Evolutionary conservation across 2,888 invertebrate genomes (phyloP), one percentile per base, ranked within the genome.

Genomic region (Rhagium mordax): DNA sequence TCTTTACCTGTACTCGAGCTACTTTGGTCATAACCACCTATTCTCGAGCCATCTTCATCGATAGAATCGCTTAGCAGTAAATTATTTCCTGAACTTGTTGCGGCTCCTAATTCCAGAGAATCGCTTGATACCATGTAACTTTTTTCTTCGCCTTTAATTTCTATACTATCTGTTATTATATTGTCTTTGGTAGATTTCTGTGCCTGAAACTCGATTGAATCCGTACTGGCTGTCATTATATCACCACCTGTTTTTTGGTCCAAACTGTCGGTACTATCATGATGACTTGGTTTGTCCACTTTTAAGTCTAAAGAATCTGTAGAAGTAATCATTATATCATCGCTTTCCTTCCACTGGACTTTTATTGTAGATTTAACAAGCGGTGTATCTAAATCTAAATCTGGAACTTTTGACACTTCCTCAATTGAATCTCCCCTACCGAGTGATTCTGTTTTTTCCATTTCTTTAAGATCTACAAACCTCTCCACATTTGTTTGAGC

Each of bases 241-340:
- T 90, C 88, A 78, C 81, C 88, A 61, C 87, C 87, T 70, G 89
- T 89, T 57, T 90, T 89, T 75, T 91, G 89, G 78, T 94, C 94
- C 70, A 94, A 86, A 67, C 94, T 94, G 82, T 94, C 94, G 0
- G 91, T 90, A 81, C 93, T 94, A 53, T 91, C 91, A 76, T 91
- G 90, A 59, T 91, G 89, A 0, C 84, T 83, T 16, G 88, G 88
- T 82, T 90, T 89, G 74, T 85, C 81, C 47, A 76, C 13, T 85
- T 89, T 87, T 47, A 89, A 70, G 76, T 93, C 93, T 47, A 93
- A 82, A 0, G 93, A 93, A 79, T 93, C 93, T 3, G 91, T 90
- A 59, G 93, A 92, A 0, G 91, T 89, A 72, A 91, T 90, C 89
- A 91, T 91, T 5, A 90, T 78, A 79, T 91, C 91, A 41, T 89